Conservation (phyloP, 2,113 vertebrate species). For the Pomatostomus ruficeps region DNA sequence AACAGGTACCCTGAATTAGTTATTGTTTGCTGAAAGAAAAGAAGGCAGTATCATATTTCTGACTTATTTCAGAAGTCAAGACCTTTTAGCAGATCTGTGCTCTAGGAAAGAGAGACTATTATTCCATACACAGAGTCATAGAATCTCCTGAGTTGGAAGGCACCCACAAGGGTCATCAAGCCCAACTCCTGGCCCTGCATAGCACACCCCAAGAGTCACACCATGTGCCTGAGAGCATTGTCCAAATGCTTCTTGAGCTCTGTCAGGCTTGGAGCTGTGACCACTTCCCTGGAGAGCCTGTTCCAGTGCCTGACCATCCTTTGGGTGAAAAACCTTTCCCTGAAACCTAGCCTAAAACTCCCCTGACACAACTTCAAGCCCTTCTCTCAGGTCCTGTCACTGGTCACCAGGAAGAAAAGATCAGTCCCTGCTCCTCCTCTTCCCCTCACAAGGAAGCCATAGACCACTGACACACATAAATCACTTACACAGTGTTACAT, state of each 20-base stretch:
- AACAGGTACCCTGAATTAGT: background rate
- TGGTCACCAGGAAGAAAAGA: background rate
- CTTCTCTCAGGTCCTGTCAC: accelerated
- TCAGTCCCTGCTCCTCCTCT: background rate
- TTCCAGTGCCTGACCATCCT: background rate
- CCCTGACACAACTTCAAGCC: background rate
- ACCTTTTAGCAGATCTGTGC: background rate
- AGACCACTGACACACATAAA: background rate
- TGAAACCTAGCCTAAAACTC: background rate
- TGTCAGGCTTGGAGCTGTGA: background rate
- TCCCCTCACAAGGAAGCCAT: background rate
- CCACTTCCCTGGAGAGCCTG: background rate
- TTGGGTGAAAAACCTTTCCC: background rate
- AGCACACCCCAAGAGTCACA: background rate
- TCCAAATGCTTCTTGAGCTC: background rate
- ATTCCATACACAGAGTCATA: background rate
- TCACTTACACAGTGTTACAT: background rate
- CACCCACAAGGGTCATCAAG: background rate
- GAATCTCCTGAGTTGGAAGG: background rate
- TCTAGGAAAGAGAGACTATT: background rate
- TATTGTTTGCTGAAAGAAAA: background rate
- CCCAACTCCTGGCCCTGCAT: background rate
- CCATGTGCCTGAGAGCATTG: background rate
- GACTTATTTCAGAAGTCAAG: background rate
- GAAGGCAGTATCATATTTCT: background rate